Base-by-base conservation (phyloP, 2,113 vertebrate species). In the Chlamydotis undulata region DNA sequence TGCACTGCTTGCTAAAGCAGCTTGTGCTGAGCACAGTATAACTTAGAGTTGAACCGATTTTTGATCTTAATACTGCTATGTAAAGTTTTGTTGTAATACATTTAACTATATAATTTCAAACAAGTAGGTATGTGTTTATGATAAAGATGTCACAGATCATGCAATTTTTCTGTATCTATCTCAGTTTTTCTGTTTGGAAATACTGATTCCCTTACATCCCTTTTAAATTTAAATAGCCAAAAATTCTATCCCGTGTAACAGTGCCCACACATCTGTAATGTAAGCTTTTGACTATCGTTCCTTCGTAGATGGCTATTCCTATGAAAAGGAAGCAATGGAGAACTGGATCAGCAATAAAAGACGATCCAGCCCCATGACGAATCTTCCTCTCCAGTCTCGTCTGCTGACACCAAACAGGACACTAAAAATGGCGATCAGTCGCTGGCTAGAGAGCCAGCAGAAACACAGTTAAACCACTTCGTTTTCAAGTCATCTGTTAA, bases 301-400 rank as follows among this genome's bases (percentile, higher is more conserved):
- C n/a, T 78, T 77, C 96, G 95, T 92, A 99, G 99, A 99, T 96
- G 99, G 99, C 41, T 99, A 99, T 94, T 99, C 99, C 3, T 99
- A 99, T 67, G 99, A 99, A 97, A 98, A 98, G 77, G 98, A 98
- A 64, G 99, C 99, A 43, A 99, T 99, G 41, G 98, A 99, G 95
- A 98, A 97, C 12, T 99, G 99, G 99, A 98, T 99, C 95, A 98
- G 91, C 96, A 99, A 84, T 5, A 99, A 98, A 94, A 99, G 98
- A 94, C 98, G 98, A 15, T 98, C 99, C 12, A 99, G 99, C 87
- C 99, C 99, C 56, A 99, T 99, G 99, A 99, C 99, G 7, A 99
- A 99, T 92, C 98, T 99, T 43, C 98, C 98, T 47, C 97, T 99
- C 39, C 95, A 97, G 83, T 99, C 99, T 3, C 97, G 98, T 8